Percentiles rank a stretch among this genome's conserved stretches.
Conservation (phyloP, 2,113 vertebrate species). For the Ptychochromis oligacanthus region DNA sequence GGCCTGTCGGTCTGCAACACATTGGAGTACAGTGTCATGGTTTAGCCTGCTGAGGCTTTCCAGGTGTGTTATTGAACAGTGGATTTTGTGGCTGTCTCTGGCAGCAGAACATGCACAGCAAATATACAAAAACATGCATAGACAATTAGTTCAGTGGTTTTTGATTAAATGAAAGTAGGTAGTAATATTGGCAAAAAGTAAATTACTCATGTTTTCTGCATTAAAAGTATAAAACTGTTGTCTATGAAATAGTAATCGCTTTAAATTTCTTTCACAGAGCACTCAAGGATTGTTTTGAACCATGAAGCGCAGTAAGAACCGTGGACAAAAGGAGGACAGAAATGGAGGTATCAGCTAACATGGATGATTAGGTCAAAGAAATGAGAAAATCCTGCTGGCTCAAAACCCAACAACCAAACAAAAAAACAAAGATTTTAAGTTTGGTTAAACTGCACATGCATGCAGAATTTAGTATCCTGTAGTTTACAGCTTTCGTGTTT, state of each 20-base stretch:
- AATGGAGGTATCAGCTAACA: constrained; percentile 71
- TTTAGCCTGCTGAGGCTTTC: not conserved
- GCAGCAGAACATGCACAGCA: not conserved
- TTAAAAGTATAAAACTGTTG: too few relatives aligned
- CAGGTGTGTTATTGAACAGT: not conserved
- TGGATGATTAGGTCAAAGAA: constrained; percentile 17
- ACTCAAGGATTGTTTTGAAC: constrained; percentile 71
- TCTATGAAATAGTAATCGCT: not conserved
- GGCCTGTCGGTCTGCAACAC: not conserved
- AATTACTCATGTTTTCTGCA: not conserved
- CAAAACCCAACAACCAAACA: not conserved
- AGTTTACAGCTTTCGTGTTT: not conserved
- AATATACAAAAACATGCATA: not conserved
- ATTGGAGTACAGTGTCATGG: not conserved
- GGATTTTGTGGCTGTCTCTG: not conserved
- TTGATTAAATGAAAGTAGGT: not conserved
- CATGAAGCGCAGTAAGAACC: constrained; percentile 89
- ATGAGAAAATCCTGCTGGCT: not conserved
- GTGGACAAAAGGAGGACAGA: constrained; percentile 85
- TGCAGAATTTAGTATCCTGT: not conserved
- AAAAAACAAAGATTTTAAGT: too few relatives aligned
- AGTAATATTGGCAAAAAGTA: not conserved
- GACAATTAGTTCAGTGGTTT: not conserved
- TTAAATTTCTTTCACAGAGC: constrained; percentile 65
- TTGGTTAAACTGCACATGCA: too few relatives aligned